Evolutionary conservation across 92 coral and sea anemone genomes (phyloP).

Genomic region (Phenganax subtilis): DNA sequence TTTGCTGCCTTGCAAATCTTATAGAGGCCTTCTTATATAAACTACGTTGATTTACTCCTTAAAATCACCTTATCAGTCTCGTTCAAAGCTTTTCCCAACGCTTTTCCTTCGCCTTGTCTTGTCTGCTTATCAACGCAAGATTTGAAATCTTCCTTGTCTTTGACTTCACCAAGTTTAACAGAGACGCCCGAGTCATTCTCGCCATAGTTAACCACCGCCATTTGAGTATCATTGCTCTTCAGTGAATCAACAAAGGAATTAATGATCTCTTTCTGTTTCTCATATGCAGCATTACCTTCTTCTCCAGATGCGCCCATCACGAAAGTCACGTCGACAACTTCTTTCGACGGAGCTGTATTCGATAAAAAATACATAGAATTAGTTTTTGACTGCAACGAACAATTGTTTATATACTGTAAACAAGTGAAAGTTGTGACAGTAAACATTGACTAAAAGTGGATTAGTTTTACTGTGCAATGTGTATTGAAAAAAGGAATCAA

Average conservation of each 20-base stretch:
- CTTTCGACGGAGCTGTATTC: conserved; percentile 34
- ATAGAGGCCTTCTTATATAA: too few species aligned
- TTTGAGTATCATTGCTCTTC: conserved; percentile 24
- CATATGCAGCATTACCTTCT: conserved; percentile 28
- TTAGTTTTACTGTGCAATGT: too few species aligned
- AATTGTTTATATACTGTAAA: too few species aligned
- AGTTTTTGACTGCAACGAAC: not conserved
- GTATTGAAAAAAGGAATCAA: too few species aligned
- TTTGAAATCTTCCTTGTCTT: conserved; percentile 37
- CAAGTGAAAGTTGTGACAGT: too few species aligned
- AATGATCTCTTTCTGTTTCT: conserved; percentile 35
- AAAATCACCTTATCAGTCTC: conserved; percentile 9
- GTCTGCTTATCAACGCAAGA: conserved; percentile 26
- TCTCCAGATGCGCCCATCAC: conserved; percentile 34
- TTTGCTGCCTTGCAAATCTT: too few species aligned
- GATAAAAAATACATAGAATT: not conserved
- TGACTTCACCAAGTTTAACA: conserved; percentile 21
- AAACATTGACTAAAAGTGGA: too few species aligned
- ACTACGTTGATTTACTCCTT: too few species aligned
- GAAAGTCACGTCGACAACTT: conserved; percentile 35
- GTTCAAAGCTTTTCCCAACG: conserved; percentile 22
- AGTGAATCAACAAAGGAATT: conserved; percentile 29
- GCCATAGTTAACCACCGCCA: conserved; percentile 32
- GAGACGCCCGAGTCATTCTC: conserved; percentile 11
- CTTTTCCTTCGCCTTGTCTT: conserved; percentile 29